Base-by-base conservation (phyloP, 2,113 vertebrate species). In the Nycticorax nycticorax region DNA sequence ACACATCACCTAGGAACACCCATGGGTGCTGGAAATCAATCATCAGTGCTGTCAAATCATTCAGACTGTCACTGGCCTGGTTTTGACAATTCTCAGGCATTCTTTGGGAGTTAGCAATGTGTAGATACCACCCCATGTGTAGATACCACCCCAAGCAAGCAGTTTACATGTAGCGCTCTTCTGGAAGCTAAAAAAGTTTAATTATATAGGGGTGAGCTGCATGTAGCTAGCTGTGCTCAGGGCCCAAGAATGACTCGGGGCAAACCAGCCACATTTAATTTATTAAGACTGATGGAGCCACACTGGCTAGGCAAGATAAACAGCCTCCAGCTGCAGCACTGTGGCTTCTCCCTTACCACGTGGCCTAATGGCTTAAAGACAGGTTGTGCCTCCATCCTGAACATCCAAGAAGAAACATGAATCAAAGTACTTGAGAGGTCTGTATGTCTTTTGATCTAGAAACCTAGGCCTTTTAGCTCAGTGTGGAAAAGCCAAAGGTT, bases 41-140 rank as follows among this genome's bases (percentile, higher is more conserved):
- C 18, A 52, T 27, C 35, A 32, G 0, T 9, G 5, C 30, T 56
- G 30, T 11, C 48, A 52, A 37, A 76, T 45, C 35, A 37, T 14
- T 55, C 28, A 52, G 4, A 41, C 0, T 0, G 11, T 27, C 37
- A 41, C 37, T 69, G 12, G 19, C 12, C 37, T 66, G 47, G 12
- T 55, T 78, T 41, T 18, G 7, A 45, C 37, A 41, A 56, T 35
- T 75, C 50, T 39, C 74, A 63, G 56, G 64, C 50, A 50, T 4
- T 1, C 5, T 41, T 27, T 8, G 23, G 23, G 19, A 89, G 32
- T n/a, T 24, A 41, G 35, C 7, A 53, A 39, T 5, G 21, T 16
- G 28, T 27, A 77, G 33, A 27, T 12, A 43, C 6, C 13, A 30
- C 15, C 39, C 15, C 74, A 35, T 4, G 21, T 16, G 28, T 27